phyloP scores from a whole-genome alignment of 2,888 invertebrate species.

The Priocnemis perturbator region DNA sequence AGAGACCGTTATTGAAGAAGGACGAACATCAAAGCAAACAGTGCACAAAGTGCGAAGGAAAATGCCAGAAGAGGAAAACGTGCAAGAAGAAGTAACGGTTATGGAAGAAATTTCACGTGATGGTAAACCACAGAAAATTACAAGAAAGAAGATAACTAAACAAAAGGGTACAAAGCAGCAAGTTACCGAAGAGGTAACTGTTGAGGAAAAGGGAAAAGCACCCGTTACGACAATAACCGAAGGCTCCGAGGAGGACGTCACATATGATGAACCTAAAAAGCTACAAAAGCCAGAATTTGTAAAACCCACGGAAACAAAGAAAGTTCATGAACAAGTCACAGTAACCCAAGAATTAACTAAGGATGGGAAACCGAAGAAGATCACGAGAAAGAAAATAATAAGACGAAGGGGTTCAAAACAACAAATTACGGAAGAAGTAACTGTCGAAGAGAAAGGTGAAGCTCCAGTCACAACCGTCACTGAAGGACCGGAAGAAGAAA shows the following conservation, averaged over 20 bases:
- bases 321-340: conserved; percentile 45
- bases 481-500: conserved; percentile 57
- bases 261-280: conserved; percentile 46
- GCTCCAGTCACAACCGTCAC: conserved; percentile 46
- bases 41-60: conserved; percentile 45
- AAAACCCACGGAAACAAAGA: conserved; percentile 57
- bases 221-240: conserved; percentile 50
- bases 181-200: conserved; percentile 63
- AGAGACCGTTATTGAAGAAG: conserved; percentile 38
- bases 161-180: conserved; percentile 69
- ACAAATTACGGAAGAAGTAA: conserved; percentile 50
- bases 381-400: conserved; percentile 45
- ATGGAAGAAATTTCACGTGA: conserved; percentile 61
- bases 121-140: conserved; percentile 64
- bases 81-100: conserved; percentile 61
- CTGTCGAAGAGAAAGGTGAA: conserved; percentile 65
- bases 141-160: conserved; percentile 76
- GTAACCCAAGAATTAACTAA: conserved; percentile 69
- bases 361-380: conserved; percentile 73
- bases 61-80: conserved; percentile 58
- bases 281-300: conserved; percentile 67
- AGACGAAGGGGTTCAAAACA: conserved; percentile 47
- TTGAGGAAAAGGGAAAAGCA: conserved; percentile 53
- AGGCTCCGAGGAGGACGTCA: conserved; percentile 56
- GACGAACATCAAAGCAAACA: conserved; percentile 28